Conservation (phyloP, 30 jellyfish, hydroid and myxozoan species). For the Chironex yamaguchii region DNA sequence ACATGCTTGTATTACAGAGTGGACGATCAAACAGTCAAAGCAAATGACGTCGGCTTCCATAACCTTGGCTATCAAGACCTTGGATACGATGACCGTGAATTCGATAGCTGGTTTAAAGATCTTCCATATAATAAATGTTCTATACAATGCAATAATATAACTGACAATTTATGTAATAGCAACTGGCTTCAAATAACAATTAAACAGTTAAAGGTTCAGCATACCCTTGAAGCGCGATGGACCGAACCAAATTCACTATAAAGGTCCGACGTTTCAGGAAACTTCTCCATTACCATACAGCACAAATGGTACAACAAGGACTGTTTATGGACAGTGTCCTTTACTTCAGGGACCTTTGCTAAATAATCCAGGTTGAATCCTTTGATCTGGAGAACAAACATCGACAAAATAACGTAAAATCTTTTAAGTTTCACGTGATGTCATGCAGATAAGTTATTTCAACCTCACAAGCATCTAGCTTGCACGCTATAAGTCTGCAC, state of each 20-base stretch:
- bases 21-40: too few relatives aligned
- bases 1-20: too few relatives aligned
- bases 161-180: too few relatives aligned
- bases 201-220: too few relatives aligned
- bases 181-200: too few relatives aligned
- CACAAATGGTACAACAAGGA: conserved; percentile 89
- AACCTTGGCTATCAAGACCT: too few relatives aligned
- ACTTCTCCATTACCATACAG: conserved; percentile 91
- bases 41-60: too few relatives aligned
- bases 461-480: not conserved
- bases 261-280: conserved; percentile 95
- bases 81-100: too few relatives aligned
- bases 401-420: not conserved
- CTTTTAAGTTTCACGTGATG: not conserved
- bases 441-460: not conserved
- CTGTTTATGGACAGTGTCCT: conserved; percentile 98
- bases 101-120: too few relatives aligned
- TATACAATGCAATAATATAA: too few relatives aligned
- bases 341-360: conserved; percentile 98
- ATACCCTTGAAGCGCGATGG: conserved; percentile 96
- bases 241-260: conserved; percentile 98
- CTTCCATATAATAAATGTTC: too few relatives aligned
- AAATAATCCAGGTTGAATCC: conserved; percentile 90
- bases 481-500: not conserved
- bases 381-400: conserved; percentile 72